These are phyloP conservation scores for Sitta carolinensis DNA, from an alignment of 2,797 vertebrate species.

Conservation along the genomic window DNA sequence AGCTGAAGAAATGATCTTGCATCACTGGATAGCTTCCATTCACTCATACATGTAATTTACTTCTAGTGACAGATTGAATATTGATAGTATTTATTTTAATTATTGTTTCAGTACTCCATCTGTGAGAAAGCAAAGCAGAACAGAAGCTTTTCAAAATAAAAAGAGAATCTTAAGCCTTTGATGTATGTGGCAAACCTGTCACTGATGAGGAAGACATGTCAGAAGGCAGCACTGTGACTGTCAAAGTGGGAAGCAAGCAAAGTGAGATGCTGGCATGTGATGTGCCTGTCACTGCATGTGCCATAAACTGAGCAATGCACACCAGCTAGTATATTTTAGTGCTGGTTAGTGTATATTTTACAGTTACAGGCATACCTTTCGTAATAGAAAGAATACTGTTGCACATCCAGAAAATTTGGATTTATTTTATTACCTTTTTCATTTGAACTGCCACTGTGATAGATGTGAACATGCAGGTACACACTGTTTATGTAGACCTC, in stretches of 20 bases:
- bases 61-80: constrained; percentile 60
- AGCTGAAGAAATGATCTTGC: neutral
- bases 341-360: neutral
- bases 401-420: neutral
- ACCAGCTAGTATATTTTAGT: neutral
- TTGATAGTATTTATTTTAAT: constrained; percentile 41
- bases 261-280: neutral
- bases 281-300: neutral
- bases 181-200: constrained; percentile 37
- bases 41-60: neutral
- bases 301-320: neutral
- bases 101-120: constrained; percentile 20
- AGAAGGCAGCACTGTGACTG: constrained; percentile 8
- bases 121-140: constrained; percentile 20
- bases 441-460: neutral
- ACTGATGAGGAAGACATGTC: neutral
- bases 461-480: neutral
- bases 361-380: neutral
- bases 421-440: neutral
- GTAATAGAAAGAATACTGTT: neutral
- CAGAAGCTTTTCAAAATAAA: constrained; percentile 55
- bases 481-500: neutral
- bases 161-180: constrained; percentile 21
- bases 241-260: constrained; percentile 1
- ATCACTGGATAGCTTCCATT: neutral